Conservation (phyloP, 1,140 invertebrate genomes). For the Hormaphis cornu region DNA sequence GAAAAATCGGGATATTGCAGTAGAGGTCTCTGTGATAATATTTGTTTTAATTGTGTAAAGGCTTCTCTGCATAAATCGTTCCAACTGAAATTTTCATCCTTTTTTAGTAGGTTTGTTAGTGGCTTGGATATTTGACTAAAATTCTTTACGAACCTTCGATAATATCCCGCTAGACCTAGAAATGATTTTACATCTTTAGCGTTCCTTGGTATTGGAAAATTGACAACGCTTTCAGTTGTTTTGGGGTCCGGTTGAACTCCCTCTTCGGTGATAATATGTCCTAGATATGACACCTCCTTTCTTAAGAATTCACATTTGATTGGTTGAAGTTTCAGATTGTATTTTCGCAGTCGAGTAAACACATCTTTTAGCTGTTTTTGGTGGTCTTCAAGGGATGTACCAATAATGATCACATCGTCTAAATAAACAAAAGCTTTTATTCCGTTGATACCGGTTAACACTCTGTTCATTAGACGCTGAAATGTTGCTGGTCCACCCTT, state of each 20-base stretch:
- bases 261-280: constrained; percentile 39
- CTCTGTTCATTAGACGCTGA: constrained; percentile 34
- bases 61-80: constrained; percentile 34
- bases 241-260: constrained; percentile 40
- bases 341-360: constrained; percentile 35
- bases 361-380: constrained; percentile 35
- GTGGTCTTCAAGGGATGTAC: constrained; percentile 38
- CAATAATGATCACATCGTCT: constrained; percentile 42
- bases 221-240: constrained; percentile 40
- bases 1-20: constrained; percentile 41
- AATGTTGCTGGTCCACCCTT: constrained; percentile 28
- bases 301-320: constrained; percentile 40
- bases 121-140: constrained; percentile 39
- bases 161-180: constrained; percentile 44
- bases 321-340: constrained; percentile 38
- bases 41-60: constrained; percentile 42
- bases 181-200: constrained; percentile 43
- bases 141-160: constrained; percentile 40
- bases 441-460: constrained; percentile 36
- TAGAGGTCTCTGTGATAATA: constrained; percentile 40
- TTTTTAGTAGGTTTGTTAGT: constrained; percentile 35
- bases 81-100: background rate
- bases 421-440: constrained; percentile 37
- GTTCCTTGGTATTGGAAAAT: constrained; percentile 39
- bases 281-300: constrained; percentile 39